A percentile compares a stretch with the other conserved stretches of the same genome.
Conservation (phyloP, 2,888 invertebrate species). For the Meloe dianella region DNA sequence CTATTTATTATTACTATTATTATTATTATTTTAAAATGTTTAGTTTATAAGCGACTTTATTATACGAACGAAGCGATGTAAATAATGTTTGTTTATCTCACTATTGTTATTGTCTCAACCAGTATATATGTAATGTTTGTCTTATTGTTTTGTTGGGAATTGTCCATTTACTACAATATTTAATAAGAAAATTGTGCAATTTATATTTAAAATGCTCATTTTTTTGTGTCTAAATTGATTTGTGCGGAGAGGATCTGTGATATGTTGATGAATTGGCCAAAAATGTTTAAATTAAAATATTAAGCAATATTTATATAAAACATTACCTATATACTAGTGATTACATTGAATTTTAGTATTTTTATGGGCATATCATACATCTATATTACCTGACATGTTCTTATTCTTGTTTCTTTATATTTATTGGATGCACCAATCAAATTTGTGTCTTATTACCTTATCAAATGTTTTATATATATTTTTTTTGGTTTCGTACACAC, state of each 20-base stretch:
- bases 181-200: not conserved
- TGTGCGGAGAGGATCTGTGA: constrained; percentile 2
- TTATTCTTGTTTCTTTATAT: constrained; percentile 15
- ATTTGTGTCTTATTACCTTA: constrained; percentile 12
- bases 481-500: constrained; percentile 24
- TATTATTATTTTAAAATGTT: not conserved
- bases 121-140: constrained; percentile 7
- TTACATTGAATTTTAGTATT: constrained; percentile 25
- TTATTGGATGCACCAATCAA: constrained; percentile 13
- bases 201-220: not conserved
- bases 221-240: not conserved
- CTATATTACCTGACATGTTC: constrained; percentile 16
- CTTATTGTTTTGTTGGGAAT: not conserved
- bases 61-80: constrained; percentile 9
- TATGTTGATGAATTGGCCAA: constrained; percentile 12
- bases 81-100: constrained; percentile 2
- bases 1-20: constrained; percentile 12
- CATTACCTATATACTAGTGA: constrained; percentile 37
- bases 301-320: constrained; percentile 15
- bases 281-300: not conserved
- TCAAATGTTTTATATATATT: constrained; percentile 11
- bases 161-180: not conserved
- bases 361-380: constrained; percentile 39
- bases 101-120: not conserved
- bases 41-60: not conserved